These are phyloP conservation scores for Tipula unca DNA, from an alignment of 2,888 invertebrate genomes.

Conservation along the genomic window DNA sequence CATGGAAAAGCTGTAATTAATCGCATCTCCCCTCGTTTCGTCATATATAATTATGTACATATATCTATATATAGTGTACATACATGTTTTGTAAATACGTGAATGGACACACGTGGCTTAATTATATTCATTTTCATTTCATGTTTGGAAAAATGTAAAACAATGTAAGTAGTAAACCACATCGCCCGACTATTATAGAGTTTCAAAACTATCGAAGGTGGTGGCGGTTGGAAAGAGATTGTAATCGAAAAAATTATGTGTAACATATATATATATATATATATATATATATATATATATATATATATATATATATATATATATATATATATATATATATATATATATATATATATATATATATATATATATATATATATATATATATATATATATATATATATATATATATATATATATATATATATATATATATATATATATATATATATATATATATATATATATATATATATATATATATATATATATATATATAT, in stretches of 20 bases:
- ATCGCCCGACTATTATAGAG: neutral
- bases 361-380: no score
- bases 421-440: no score
- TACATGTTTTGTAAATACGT: neutral
- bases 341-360: no score
- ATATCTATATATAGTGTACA: neutral
- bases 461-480: no score
- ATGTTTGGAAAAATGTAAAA: neutral
- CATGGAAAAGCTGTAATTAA: conserved; percentile 17
- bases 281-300: no score
- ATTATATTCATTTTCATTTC: neutral
- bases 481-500: no score
- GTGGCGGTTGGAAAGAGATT: neutral
- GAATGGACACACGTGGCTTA: neutral
- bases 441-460: no score
- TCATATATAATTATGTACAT: neutral
- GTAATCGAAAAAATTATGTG: neutral
- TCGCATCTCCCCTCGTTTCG: neutral
- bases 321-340: no score
- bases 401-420: no score
- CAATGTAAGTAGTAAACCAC: neutral
- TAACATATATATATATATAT: no score
- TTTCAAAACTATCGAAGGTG: neutral
- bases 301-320: no score
- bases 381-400: no score